Conservation (phyloP, 2,113 vertebrate genomes). For the Lepisosteus osseus region DNA sequence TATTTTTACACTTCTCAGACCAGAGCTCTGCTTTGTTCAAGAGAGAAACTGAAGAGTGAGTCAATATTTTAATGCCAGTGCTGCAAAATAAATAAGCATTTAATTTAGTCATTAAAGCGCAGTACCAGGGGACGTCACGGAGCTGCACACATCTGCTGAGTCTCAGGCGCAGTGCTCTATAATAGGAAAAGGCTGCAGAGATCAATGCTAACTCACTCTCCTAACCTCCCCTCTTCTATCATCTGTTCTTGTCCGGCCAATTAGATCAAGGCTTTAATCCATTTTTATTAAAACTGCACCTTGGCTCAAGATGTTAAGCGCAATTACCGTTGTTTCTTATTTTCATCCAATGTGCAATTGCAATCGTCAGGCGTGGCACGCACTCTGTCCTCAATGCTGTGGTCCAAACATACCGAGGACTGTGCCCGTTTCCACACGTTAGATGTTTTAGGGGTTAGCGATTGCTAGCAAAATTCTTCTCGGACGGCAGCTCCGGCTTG, state of each 20-base stretch:
- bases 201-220: constrained; percentile 27
- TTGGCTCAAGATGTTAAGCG: background rate
- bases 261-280: background rate
- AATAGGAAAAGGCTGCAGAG: constrained; percentile 25
- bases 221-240: constrained; percentile 2
- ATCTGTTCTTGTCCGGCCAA: constrained; percentile 18
- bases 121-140: constrained; percentile 16
- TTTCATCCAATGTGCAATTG: background rate
- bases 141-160: constrained; percentile 20
- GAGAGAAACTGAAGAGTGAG: constrained; percentile 18
- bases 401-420: constrained; percentile 23
- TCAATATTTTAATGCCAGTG: background rate
- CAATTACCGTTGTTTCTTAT: background rate
- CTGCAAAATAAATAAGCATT: constrained; percentile 19
- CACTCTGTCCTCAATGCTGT: constrained; percentile 17
- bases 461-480: too few relatives aligned
- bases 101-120: constrained; percentile 20
- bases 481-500: too few relatives aligned
- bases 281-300: background rate
- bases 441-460: constrained; percentile 2
- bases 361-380: constrained; percentile 33
- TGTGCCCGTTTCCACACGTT: constrained; percentile 7
- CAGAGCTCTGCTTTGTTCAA: background rate
- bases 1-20: too few relatives aligned
- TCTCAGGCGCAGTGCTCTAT: constrained; percentile 26